Base-by-base conservation (phyloP, 2,888 invertebrate species). In the Ctenicera cuprea region DNA sequence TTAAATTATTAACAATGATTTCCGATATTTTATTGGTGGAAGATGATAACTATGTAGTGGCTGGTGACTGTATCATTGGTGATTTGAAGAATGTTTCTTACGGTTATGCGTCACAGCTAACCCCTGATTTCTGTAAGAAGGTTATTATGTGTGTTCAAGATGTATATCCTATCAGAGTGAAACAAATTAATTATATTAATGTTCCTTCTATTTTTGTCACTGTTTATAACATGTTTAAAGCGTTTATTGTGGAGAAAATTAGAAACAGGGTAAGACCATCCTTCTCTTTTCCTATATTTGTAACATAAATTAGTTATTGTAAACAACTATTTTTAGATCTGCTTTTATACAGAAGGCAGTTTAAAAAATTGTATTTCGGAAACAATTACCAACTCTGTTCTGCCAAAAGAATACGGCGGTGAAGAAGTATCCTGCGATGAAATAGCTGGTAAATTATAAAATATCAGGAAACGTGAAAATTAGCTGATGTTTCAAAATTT, bases 361-460 rank as follows among this genome's bases (percentile, higher is more conserved):
- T 16, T 93, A 62, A 90, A 90, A 79, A 86, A 91, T 78, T 80
- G 88, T 61, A 87, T 93, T 18, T 90, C 92, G 0, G 88, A 89
- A 78, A n/a, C n/a, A n/a, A n/a, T n/a, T n/a, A n/a, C n/a, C n/a
- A n/a, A n/a, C n/a, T 87, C 89, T 1, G 85, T 90, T 48, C 84
- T 93, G 52, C 93, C 93, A 0, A 84, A 83, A 8, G 93, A 93
- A 82, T 93, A 93, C 81, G 93, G 93, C 9, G 93, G 93, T 0
- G 88, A 88, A 9, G 91, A 88, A 30, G 90, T 90, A 0, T 86
- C 90, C 20, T 83, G 90, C 38, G 84, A 88, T 76, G 88, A 89
- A 75, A 80, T 91, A 54, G 88, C 86, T 69, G 88, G 91, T 90
- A 82, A 80, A 85, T 11, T 1, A 14, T 54, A 12, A 11, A 1